phyloP scores from a whole-genome alignment of 2,113 vertebrate genomes.

The Meleagris gallopavo region DNA sequence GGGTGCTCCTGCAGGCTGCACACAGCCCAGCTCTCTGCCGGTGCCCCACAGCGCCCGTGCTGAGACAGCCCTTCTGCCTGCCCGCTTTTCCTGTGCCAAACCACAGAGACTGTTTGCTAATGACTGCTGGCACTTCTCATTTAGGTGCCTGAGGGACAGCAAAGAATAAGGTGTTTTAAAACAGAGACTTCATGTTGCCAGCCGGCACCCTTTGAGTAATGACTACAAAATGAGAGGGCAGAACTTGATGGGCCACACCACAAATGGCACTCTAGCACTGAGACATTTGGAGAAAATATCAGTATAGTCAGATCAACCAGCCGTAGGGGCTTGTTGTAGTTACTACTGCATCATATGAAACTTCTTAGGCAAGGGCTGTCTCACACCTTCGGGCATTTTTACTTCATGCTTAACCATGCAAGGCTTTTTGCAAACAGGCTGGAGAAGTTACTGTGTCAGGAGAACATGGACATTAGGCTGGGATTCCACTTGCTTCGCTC shows the following conservation, averaged over 20 bases:
- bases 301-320: not conserved
- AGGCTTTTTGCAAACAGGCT: not conserved
- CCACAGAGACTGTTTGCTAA: slow-evolving; percentile 18
- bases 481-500: not conserved
- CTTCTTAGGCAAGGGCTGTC: not conserved
- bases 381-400: not conserved
- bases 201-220: not conserved
- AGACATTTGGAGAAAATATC: not conserved
- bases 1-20: not conserved
- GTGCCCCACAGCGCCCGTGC: not conserved
- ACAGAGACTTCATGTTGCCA: not conserved
- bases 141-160: not conserved
- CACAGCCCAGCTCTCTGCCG: rapidly evolving
- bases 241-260: not conserved
- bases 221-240: not conserved
- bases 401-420: not conserved
- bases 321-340: not conserved
- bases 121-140: not conserved
- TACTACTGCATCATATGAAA: not conserved
- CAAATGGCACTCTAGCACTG: rapidly evolving
- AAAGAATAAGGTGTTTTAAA: not conserved
- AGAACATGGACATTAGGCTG: not conserved
- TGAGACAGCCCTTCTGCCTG: not conserved
- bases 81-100: slow-evolving; percentile 30
- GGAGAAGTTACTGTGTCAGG: not conserved